Evolutionary conservation across 2,888 invertebrate species (phyloP).

Genomic region (Dexiosoma caninum): DNA sequence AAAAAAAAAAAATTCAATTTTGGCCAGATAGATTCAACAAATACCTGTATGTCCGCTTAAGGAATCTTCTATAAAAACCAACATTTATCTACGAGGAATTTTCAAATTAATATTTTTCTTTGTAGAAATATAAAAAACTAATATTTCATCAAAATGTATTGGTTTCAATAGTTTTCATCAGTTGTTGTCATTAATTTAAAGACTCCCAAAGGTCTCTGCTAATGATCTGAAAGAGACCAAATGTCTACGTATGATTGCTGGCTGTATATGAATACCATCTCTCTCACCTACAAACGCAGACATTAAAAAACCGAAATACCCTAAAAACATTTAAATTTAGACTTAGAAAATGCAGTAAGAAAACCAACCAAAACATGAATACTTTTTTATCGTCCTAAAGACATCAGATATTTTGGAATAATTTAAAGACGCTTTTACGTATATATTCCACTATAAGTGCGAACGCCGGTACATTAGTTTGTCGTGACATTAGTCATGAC

Average conservation of each 20-base stretch:
- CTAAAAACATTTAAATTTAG: slow-evolving; percentile 49
- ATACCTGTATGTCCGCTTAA: too few relatives aligned
- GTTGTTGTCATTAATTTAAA: slow-evolving; percentile 51
- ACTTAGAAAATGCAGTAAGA: slow-evolving; percentile 39
- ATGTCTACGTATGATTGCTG: slow-evolving; percentile 66
- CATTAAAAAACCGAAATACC: slow-evolving; percentile 12
- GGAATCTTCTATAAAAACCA: slow-evolving; percentile 6
- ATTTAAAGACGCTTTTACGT: slow-evolving; percentile 47
- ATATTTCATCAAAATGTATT: slow-evolving; percentile 10
- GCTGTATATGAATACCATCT: neutral
- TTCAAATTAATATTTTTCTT: slow-evolving; percentile 29
- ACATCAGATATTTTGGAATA: slow-evolving; percentile 73
- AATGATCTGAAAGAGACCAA: slow-evolving; percentile 66
- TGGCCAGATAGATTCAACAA: too few relatives aligned
- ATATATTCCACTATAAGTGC: neutral
- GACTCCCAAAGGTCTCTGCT: slow-evolving; percentile 67
- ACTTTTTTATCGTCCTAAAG: slow-evolving; percentile 74
- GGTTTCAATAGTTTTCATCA: neutral
- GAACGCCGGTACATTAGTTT: neutral
- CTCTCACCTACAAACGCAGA: neutral
- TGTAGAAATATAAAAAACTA: neutral
- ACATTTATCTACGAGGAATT: slow-evolving; percentile 1
- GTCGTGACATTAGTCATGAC: too few relatives aligned
- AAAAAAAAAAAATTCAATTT: too few relatives aligned
- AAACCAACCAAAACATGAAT: slow-evolving; percentile 64